Base-by-base conservation (phyloP, 2,113 vertebrate species). In the Cygnus atratus region DNA sequence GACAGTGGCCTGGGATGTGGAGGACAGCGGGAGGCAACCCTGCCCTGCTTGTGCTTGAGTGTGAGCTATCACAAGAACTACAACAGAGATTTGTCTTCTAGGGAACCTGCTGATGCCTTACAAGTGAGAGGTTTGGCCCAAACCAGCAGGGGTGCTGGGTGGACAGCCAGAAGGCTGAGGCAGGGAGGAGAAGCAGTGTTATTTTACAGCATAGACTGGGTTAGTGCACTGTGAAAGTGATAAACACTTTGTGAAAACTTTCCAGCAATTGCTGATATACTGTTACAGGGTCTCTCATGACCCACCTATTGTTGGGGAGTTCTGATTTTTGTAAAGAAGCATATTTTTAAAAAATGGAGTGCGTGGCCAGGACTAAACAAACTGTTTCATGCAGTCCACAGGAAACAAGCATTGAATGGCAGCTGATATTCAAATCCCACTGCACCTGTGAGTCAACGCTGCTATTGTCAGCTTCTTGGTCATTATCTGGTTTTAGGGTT, bases 21-120 rank as follows among this genome's bases (percentile, higher is more conserved):
- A 77, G 68, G 77, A 55, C 66, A 57, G 52, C 0, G 0, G 0
- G 21, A 65, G 33, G 87, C 75, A 83, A 22, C 61, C 54, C 43
- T 87, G 74, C 33, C 48, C 31, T 1, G 1, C 50, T 54, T 1
- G 0, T 65, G 50, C 72, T n/a, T 66, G 72, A 48, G 21, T 0
- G 0, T 72, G 31, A 90, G 6, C 84, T 44, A 1, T n/a, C 15
- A 3, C 9, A 4, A 54, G 65, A 77, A 6, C 28, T 13, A 1
- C 2, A 6, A 43, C 46, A 75, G 74, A 39, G 57, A 61, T 82
- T 84, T 35, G 52, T 59, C 89, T 89, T 80, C 82, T 54, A 39
- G 29, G 41, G 39, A 83, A 43, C 67, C 59, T 70, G 58, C 68
- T 62, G 48, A 9, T 80, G 88, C 41, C 6, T 83, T 77, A 16